Evolutionary conservation across 2,113 vertebrate species (phyloP).

Genomic region (Brevimyrus niger): DNA sequence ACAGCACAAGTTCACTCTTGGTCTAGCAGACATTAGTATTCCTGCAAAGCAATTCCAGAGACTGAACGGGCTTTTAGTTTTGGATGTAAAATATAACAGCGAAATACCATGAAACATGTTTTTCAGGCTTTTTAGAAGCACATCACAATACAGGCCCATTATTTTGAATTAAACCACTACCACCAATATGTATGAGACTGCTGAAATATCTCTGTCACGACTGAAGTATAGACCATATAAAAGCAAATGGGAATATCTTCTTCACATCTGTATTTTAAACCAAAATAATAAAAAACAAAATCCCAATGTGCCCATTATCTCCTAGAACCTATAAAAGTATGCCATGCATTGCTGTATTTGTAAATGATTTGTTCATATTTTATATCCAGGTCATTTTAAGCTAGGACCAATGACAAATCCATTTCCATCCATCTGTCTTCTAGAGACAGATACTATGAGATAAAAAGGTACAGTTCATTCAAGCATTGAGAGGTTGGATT

Average conservation of each 20-base stretch:
- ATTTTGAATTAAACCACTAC: background rate
- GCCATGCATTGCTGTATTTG: background rate
- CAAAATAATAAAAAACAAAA: background rate
- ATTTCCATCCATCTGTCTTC: background rate
- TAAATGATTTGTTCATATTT: background rate
- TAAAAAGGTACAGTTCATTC: background rate
- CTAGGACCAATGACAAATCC: background rate
- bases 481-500: background rate
- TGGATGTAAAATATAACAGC: background rate
- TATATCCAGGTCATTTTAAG: background rate
- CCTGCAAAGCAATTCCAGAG: background rate
- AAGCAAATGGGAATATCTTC: background rate
- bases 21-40: background rate
- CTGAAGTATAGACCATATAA: background rate
- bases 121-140: background rate
- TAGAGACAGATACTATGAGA: background rate
- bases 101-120: background rate
- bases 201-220: background rate
- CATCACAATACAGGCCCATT: background rate
- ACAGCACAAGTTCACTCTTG: conserved; percentile 33
- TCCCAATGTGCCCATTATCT: background rate
- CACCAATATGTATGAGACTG: background rate
- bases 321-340: too few relatives aligned
- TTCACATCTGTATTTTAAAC: background rate
- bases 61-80: background rate